These are phyloP conservation scores for Prunella himalayana DNA, from an alignment of 2,113 vertebrate species.

Conservation along the genomic window DNA sequence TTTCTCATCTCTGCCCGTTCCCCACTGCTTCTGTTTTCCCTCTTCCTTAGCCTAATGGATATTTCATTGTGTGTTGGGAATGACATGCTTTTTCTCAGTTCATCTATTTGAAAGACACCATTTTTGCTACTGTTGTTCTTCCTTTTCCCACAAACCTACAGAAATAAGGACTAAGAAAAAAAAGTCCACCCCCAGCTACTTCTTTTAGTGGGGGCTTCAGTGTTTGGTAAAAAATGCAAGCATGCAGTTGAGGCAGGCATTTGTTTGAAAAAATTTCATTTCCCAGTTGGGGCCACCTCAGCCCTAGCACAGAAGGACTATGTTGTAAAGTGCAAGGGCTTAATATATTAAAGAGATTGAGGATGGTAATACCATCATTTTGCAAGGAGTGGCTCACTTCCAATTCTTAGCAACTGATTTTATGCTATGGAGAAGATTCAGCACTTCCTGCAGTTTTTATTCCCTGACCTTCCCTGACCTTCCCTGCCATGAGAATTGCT, in stretches of 20 bases:
- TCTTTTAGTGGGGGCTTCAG: not conserved
- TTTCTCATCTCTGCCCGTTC: not conserved
- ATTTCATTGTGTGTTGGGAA: not conserved
- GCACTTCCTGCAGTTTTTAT: not conserved
- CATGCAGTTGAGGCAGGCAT: not conserved
- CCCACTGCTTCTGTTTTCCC: not conserved
- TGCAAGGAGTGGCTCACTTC: not conserved
- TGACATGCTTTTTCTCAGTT: not conserved
- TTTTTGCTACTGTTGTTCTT: not conserved
- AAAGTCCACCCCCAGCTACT: not conserved
- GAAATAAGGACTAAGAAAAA: not conserved
- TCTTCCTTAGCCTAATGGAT: not conserved
- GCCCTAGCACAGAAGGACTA: not conserved
- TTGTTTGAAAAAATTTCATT: not conserved
- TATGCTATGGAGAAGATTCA: not conserved
- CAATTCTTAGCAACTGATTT: not conserved
- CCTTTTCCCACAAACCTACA: not conserved
- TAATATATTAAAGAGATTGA: not conserved
- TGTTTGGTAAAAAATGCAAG: not conserved
- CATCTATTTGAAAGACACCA: not conserved
- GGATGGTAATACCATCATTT: not conserved
- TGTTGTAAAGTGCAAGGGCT: not conserved
- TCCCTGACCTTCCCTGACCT: not conserved
- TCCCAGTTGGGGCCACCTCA: not conserved
- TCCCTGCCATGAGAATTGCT: not conserved